A percentile compares a stretch with the other conserved stretches of the same genome.
phyloP scores from a whole-genome alignment of 2,113 vertebrate genomes.

The Jacana jacana region DNA sequence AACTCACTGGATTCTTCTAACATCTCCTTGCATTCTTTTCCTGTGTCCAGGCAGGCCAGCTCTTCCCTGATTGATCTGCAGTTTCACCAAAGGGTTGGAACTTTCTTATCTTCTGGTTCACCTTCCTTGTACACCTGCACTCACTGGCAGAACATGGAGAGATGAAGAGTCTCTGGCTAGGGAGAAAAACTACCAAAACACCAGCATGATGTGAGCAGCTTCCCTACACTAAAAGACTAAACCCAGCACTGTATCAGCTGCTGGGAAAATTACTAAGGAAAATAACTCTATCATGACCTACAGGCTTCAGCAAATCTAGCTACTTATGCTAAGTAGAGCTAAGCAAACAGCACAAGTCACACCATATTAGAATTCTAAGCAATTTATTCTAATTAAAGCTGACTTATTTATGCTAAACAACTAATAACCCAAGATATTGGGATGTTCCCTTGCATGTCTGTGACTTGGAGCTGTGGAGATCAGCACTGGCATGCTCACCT shows the following conservation, averaged over 20 bases:
- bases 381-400: background rate
- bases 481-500: background rate
- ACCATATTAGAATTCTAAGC: background rate
- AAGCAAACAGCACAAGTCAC: background rate
- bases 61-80: background rate
- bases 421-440: background rate
- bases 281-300: background rate
- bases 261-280: background rate
- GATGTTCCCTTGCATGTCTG: background rate
- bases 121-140: background rate
- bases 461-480: background rate
- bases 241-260: no score
- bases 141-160: background rate
- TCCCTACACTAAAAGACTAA: background rate
- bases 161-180: background rate
- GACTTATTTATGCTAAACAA: background rate
- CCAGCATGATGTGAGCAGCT: background rate
- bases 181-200: background rate
- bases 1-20: background rate
- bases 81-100: background rate
- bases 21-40: background rate
- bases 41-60: background rate
- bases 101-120: background rate
- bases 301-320: background rate
- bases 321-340: background rate